Base-by-base conservation (phyloP, 2,888 invertebrate genomes). In the Galeopsomyia nigrocyanea region DNA sequence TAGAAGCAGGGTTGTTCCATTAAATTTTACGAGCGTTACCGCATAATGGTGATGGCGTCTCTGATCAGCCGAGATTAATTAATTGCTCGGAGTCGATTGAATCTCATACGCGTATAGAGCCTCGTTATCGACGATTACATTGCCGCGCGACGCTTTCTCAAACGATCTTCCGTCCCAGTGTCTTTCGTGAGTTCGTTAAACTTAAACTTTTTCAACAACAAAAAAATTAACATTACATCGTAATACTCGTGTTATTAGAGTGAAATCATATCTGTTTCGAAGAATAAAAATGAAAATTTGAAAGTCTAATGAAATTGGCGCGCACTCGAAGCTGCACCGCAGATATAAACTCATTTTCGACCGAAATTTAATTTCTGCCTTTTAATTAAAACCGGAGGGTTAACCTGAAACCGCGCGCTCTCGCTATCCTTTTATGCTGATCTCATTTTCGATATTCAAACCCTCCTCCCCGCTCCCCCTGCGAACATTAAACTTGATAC, bases 41-140 rank as follows among this genome's bases (percentile, higher is more conserved):
- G 63, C 64, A 64, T 73, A 73, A 68, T 73, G 64, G 68, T 67
- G 73, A 73, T 75, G 70, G 67, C 68, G 67, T 70, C 58, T 70
- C 58, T 70, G 75, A 73, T 75, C 73, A 64, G 64, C 63, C 50
- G 60, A 70, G 70, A 75, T 75, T 70, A 75, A 75, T 75, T 75
- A 73, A 75, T 70, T 70, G 58, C 67, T 17, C 14, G 22, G 50
- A 26, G 58, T 49, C 68, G 74, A 74, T 70, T 71, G 68, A 74
- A 67, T 68, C 22, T 56, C 64, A 17, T 17, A 16, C 16, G 19
- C 17, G 56, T 26, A 7, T 46, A 5, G 60, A 51, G 26, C 46
- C 31, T 49, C 60, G 68, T 60, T 68, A 68, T 73, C 46, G 53
- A 3, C 31, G 55, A 68, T 72, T 22, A 57, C 19, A 13, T 39